Conservation (phyloP, 2,797 vertebrate genomes). For the Anisognathus igniventris region DNA sequence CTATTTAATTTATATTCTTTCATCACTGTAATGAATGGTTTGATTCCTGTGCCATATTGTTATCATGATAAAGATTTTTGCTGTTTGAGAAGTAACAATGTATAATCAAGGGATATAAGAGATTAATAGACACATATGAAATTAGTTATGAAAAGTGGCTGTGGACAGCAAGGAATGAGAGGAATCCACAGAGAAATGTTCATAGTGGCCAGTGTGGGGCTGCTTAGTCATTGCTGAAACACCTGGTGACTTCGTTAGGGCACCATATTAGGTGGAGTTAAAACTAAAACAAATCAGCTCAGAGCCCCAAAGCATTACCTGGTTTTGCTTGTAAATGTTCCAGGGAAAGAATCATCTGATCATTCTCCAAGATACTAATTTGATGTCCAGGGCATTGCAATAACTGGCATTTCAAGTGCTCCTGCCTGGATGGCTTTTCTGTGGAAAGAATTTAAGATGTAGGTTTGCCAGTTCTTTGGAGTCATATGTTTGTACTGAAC, state of each 20-base stretch:
- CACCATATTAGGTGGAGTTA: neutral
- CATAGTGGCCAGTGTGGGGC: neutral
- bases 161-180: neutral
- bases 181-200: neutral
- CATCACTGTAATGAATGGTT: neutral
- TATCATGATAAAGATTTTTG: neutral
- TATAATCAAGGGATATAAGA: neutral
- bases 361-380: neutral
- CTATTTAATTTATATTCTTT: neutral
- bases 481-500: constrained; percentile 2
- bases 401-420: neutral
- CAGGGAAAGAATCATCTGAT: neutral
- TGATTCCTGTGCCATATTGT: neutral
- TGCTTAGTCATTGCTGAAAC: neutral
- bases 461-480: neutral
- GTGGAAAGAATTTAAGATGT: constrained; percentile 17
- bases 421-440: constrained; percentile 7
- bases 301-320: neutral
- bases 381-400: neutral
- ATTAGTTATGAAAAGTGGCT: neutral
- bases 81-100: neutral
- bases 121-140: neutral
- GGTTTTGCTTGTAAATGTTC: neutral
- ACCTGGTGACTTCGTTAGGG: neutral
- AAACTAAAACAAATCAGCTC: neutral